Conservation (phyloP, 2,113 vertebrate genomes). For the Acinonyx jubatus region DNA sequence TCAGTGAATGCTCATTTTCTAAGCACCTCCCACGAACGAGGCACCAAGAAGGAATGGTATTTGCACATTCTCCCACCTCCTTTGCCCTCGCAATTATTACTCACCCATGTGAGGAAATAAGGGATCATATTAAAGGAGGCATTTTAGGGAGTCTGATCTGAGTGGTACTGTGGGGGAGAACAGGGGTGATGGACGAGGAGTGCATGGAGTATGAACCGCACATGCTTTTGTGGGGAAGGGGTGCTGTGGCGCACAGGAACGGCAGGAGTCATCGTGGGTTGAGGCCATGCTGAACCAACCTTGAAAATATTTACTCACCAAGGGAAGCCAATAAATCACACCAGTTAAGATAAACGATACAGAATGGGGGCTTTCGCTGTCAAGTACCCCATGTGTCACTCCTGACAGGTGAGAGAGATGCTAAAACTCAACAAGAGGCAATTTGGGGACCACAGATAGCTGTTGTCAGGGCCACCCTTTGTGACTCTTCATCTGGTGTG, state of each 20-base stretch:
- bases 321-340: background rate
- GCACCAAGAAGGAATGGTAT: background rate
- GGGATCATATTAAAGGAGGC: background rate
- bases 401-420: background rate
- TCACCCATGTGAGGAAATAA: background rate
- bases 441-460: fast-evolving
- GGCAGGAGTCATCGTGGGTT: background rate
- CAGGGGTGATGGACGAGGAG: background rate
- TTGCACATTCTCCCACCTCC: background rate
- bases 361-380: background rate
- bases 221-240: background rate
- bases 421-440: background rate
- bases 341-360: background rate
- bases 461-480: background rate
- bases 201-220: background rate
- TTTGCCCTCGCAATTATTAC: background rate
- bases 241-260: background rate
- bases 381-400: background rate
- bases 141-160: background rate
- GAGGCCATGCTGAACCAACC: background rate
- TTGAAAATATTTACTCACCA: background rate
- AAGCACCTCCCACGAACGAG: background rate
- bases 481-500: background rate
- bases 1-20: background rate
- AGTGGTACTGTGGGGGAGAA: background rate